Conservation (phyloP, 2,797 vertebrate species). For the Enteromius treurensis region DNA sequence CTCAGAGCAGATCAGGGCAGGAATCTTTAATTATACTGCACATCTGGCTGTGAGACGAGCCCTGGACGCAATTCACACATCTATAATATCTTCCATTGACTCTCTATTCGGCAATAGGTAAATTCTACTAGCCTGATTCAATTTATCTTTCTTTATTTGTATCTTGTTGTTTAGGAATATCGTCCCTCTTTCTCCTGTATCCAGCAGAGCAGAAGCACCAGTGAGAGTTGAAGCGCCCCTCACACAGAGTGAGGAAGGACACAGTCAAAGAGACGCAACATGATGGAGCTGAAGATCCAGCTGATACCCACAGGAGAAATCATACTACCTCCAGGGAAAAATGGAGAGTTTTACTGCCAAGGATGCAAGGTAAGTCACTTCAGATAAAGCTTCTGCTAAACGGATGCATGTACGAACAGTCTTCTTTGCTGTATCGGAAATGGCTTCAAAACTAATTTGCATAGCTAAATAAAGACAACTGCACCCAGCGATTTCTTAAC, state of each 20-base stretch:
- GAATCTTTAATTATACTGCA: conserved; percentile 63
- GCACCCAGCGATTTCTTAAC: not conserved
- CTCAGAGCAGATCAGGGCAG: conserved; percentile 45
- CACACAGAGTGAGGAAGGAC: not conserved
- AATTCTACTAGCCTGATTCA: conserved; percentile 44
- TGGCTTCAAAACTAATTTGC: not conserved
- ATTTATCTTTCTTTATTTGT: not conserved
- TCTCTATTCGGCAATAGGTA: conserved; percentile 68
- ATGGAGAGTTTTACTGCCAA: conserved; percentile 78
- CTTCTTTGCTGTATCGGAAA: not conserved
- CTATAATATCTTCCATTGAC: conserved; percentile 50
- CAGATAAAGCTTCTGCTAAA: conserved; percentile 42
- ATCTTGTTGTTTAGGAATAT: conserved; percentile 15
- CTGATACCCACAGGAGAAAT: conserved; percentile 82
- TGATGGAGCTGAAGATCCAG: conserved; percentile 83
- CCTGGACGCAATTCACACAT: conserved; percentile 61
- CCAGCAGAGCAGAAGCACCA: conserved; percentile 11
- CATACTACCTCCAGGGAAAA: conserved; percentile 78
- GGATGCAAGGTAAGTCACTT: conserved; percentile 74
- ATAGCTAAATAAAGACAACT: not conserved
- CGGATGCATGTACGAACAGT: not conserved
- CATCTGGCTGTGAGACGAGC: conserved; percentile 58
- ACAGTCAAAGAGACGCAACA: conserved; percentile 52
- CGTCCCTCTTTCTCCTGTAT: conserved; percentile 26
- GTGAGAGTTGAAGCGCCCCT: conserved; percentile 28